Base-by-base conservation (phyloP, 2,797 vertebrate species). In the Notolepis coatsorum region DNA sequence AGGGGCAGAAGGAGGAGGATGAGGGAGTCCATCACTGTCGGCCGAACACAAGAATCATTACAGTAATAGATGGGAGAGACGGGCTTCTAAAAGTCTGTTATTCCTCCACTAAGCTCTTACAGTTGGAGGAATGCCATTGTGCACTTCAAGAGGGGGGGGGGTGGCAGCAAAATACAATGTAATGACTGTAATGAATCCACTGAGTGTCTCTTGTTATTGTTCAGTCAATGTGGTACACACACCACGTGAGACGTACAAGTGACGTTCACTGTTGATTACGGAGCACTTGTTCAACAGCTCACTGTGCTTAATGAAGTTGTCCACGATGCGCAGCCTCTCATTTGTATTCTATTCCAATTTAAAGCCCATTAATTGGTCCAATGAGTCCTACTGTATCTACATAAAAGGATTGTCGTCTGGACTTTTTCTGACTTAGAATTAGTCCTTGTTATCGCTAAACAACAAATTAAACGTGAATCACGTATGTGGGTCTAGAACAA, bases 1-100 rank as follows among this genome's bases (percentile, higher is more conserved):
- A 78, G 53, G 64, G 58, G 46, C 59, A 65, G 49, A 42, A 48
- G 52, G 52, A 53, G 49, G 58, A 65, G 33, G 46, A 43, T 23
- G 27, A 12, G 52, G 13, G 8, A 67, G 73, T 87, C 63, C 83
- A 85, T 91, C 86, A 86, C 72, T 87, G 84, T 85, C 86, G 62
- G 50, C 65, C 61, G 48, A 73, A 73, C 68, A 80, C 70, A 79
- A 66, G 20, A 77, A 80, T 85, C 80, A 84, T 84, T 86, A 83
- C 80, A 84, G 82, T 86, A 83, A 72, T 48, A 74, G 56, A 71
- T n/a, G 21, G 60, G 75, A 59, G 76, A 75, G 61, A 43, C 61
- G 71, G 45, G 20, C 73, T 76, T 69, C 71, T 39, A 75, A 69
- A 65, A 75, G 63, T 80, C 76, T 73, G 65, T 78, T 74, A 66